phyloP scores from a whole-genome alignment of 2,888 invertebrate species.

The Campoletis raptor region DNA sequence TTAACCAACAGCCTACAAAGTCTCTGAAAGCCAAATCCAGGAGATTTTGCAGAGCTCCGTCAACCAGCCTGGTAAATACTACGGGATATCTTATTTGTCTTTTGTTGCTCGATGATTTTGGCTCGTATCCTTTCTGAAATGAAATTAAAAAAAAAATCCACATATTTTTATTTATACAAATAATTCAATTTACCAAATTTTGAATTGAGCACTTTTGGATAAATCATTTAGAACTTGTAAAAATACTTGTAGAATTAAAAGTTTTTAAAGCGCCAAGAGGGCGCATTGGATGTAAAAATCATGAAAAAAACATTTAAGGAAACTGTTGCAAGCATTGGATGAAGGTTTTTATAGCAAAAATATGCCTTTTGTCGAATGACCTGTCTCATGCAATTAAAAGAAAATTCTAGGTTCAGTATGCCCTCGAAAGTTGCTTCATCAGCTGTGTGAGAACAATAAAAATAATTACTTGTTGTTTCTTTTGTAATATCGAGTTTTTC shows the following conservation, averaged over 20 bases:
- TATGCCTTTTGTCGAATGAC: no score
- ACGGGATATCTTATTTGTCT: conserved; percentile 89
- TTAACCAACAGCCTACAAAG: conserved; percentile 92
- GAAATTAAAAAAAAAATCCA: not conserved
- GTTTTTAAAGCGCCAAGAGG: not conserved
- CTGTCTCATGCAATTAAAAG: no score
- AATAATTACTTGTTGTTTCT: no score
- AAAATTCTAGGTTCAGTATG: no score
- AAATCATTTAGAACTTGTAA: no score
- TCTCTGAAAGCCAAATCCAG: conserved; percentile 93
- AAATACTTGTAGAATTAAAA: not conserved
- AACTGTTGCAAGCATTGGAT: no score
- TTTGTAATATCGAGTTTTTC: no score
- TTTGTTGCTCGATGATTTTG: conserved; percentile 81
- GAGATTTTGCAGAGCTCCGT: conserved; percentile 93
- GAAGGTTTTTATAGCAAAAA: no score
- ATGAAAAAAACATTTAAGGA: not conserved
- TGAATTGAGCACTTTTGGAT: not conserved
- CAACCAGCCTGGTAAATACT: conserved; percentile 94
- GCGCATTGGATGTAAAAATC: not conserved
- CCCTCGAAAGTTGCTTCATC: no score
- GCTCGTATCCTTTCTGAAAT: conserved; percentile 80
- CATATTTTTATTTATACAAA: not conserved
- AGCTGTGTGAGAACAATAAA: no score
- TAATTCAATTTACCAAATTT: not conserved